Conservation (phyloP, 1,140 invertebrate species). For the Leptestheria dahalacensis region DNA sequence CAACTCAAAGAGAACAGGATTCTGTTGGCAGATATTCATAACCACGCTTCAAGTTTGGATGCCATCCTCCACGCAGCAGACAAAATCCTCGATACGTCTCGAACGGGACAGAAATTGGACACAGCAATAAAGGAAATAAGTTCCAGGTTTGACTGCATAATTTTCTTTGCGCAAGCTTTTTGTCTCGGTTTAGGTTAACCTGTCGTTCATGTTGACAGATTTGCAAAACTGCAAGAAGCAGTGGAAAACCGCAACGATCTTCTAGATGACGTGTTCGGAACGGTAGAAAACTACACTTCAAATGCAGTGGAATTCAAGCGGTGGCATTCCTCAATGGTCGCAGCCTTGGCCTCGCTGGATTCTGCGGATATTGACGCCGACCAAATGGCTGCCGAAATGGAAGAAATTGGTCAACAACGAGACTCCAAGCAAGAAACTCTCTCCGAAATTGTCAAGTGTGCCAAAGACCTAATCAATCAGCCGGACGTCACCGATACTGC, state of each 20-base stretch:
- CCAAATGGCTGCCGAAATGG: conserved; percentile 49
- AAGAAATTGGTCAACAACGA: conserved; percentile 32
- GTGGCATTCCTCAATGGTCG: conserved; percentile 49
- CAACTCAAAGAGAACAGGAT: conserved; percentile 69
- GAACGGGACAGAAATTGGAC: conserved; percentile 78
- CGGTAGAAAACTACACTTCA: conserved; percentile 50
- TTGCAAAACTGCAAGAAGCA: conserved; percentile 68
- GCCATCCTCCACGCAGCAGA: conserved; percentile 59
- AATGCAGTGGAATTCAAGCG: conserved; percentile 49
- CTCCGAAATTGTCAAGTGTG: conserved; percentile 60
- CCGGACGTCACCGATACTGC: conserved; percentile 78
- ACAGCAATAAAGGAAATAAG: conserved; percentile 74
- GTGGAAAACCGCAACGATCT: conserved; percentile 59
- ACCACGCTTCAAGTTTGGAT: conserved; percentile 65
- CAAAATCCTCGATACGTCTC: conserved; percentile 69
- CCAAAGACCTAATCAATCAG: conserved; percentile 67
- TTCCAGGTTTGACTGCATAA: conserved; percentile 27
- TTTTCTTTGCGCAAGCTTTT: no score
- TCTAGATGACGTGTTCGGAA: conserved; percentile 59
- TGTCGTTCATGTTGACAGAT: conserved; percentile 35
- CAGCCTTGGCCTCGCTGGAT: conserved; percentile 57
- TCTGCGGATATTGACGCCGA: conserved; percentile 47
- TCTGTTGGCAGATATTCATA: conserved; percentile 65
- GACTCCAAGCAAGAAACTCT: conserved; percentile 44
- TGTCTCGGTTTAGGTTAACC: no score